Percentiles rank a stretch among this genome's conserved stretches.
Conservation (phyloP, 1,140 invertebrate species). For the Sycophila sp. region DNA sequence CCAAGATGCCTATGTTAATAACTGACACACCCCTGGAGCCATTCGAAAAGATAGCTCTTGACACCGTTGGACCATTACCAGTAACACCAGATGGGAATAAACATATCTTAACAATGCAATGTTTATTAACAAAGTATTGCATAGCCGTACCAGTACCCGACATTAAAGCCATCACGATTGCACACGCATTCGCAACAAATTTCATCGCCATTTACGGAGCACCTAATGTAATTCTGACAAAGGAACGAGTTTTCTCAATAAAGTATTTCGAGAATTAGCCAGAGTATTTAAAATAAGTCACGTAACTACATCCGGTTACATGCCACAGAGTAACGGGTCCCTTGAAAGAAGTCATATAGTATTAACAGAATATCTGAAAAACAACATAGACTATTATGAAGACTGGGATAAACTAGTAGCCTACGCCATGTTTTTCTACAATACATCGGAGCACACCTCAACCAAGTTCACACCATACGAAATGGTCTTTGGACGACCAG, state of each 20-base stretch:
- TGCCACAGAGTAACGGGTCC: background rate
- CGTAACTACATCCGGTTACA: background rate
- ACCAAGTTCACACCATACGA: background rate
- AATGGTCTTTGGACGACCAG: background rate
- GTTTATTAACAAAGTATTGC: slow-evolving; percentile 49
- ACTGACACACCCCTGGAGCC: slow-evolving; percentile 37
- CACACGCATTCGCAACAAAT: background rate
- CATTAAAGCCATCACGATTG: background rate
- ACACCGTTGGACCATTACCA: slow-evolving; percentile 50
- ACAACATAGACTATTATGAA: background rate
- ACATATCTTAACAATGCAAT: slow-evolving; percentile 51
- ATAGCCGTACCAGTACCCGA: slow-evolving; percentile 26
- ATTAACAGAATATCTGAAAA: background rate
- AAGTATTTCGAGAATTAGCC: background rate
- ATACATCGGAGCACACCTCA: background rate
- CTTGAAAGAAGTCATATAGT: background rate
- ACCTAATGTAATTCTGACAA: background rate
- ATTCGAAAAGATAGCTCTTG: slow-evolving; percentile 43
- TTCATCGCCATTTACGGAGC: background rate
- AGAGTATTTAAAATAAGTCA: background rate
- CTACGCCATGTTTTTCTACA: background rate
- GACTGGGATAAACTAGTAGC: background rate
- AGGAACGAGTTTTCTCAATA: background rate
- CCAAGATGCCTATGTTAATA: slow-evolving; percentile 40
- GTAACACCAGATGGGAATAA: slow-evolving; percentile 43